These are phyloP conservation scores for Bufo gargarizans DNA, from an alignment of 2,113 vertebrate species.

Conservation along the genomic window DNA sequence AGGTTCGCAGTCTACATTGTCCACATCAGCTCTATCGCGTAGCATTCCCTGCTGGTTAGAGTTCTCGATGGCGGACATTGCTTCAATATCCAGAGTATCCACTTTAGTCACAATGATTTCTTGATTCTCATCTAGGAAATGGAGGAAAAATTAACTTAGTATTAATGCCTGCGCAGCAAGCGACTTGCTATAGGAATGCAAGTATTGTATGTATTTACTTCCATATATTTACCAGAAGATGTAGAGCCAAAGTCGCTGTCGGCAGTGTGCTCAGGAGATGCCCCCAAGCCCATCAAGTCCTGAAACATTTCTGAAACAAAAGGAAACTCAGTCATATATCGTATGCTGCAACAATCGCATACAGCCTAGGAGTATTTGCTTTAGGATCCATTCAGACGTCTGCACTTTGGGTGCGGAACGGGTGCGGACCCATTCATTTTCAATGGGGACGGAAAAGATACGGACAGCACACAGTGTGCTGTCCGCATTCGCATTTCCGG, in stretches of 20 bases:
- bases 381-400: neutral
- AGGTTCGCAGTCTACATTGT: neutral
- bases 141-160: neutral
- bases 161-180: neutral
- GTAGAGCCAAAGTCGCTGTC: slow-evolving; percentile 17
- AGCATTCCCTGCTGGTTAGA: neutral
- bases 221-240: slow-evolving; percentile 3
- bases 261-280: neutral
- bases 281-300: slow-evolving; percentile 1
- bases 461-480: too few species aligned
- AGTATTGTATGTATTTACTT: neutral
- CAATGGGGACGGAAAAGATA: too few species aligned
- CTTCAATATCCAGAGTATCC: neutral
- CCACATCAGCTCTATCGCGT: neutral
- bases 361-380: neutral
- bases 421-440: too few species aligned
- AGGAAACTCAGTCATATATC: neutral
- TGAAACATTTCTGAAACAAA: slow-evolving; percentile 28
- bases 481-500: too few species aligned
- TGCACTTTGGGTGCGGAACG: too few species aligned
- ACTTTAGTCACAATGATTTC: neutral
- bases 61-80: neutral
- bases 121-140: slow-evolving; percentile 12
- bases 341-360: neutral
- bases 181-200: neutral